Evolutionary conservation across 1,140 invertebrate genomes (phyloP).

Genomic region (Drosophila bifasciata): DNA sequence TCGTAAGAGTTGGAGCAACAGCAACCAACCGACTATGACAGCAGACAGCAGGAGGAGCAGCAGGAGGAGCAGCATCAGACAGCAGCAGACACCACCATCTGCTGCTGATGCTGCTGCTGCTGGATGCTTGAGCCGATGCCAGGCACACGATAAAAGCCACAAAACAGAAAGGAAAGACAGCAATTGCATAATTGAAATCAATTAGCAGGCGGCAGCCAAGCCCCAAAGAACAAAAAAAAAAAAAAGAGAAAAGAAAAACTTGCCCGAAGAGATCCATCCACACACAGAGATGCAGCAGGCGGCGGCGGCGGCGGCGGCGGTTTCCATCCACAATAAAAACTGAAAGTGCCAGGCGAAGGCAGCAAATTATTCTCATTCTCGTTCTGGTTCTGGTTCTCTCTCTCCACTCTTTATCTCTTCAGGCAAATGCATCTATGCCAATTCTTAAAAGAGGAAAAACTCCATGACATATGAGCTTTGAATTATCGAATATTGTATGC

Average conservation of each 20-base stretch:
- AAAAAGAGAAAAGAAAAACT: constrained; percentile 11
- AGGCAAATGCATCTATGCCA: constrained; percentile 57
- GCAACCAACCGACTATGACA: constrained; percentile 40
- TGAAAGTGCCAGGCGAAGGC: constrained; percentile 67
- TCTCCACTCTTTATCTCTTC: constrained; percentile 4
- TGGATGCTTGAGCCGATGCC: constrained; percentile 45
- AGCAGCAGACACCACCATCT: no score
- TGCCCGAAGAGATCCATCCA: constrained; percentile 1
- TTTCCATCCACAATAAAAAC: constrained; percentile 48
- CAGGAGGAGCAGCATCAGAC: background rate
- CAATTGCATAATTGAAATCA: constrained; percentile 82
- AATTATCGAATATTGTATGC: no score
- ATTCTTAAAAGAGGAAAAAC: background rate
- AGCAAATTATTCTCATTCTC: constrained; percentile 33
- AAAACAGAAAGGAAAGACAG: constrained; percentile 6
- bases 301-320: background rate
- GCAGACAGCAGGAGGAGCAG: constrained; percentile 14
- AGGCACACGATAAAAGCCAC: constrained; percentile 53
- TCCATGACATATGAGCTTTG: no score
- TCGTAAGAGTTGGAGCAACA: constrained; percentile 31
- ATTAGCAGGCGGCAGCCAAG: constrained; percentile 61
- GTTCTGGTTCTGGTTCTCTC: no score
- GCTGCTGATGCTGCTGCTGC: background rate
- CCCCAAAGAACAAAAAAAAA: constrained; percentile 16
- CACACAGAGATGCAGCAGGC: background rate